phyloP scores from a whole-genome alignment of 1,140 invertebrate genomes.

The Brachionus plicatilis region DNA sequence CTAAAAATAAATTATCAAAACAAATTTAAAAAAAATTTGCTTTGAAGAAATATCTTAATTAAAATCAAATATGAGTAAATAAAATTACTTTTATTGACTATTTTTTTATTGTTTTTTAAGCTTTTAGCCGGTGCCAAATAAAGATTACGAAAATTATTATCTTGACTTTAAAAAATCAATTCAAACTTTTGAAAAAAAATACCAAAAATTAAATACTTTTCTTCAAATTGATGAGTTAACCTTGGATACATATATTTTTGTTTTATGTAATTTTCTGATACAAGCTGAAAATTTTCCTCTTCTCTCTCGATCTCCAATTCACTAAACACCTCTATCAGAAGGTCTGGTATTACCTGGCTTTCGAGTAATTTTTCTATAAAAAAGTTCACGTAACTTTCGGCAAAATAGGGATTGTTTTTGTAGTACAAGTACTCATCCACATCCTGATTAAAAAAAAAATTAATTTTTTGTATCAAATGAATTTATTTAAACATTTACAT shows the following conservation, averaged over 20 bases:
- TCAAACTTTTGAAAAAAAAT: background rate
- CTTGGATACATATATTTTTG: background rate
- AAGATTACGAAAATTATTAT: background rate
- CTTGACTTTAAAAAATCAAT: background rate
- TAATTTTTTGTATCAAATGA: background rate
- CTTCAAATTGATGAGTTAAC: background rate
- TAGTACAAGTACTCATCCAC: slow-evolving; percentile 25
- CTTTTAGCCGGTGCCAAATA: background rate
- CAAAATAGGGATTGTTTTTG: slow-evolving; percentile 12
- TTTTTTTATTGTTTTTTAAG: background rate
- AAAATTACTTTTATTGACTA: background rate
- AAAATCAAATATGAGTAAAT: background rate
- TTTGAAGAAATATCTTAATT: background rate
- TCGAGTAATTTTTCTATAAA: slow-evolving; percentile 20
- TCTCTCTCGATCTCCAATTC: background rate
- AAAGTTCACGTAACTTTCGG: background rate
- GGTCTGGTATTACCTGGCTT: slow-evolving; percentile 7
- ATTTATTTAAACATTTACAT: slow-evolving; percentile 12
- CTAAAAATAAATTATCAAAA: background rate
- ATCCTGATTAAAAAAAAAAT: background rate
- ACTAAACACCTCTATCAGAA: slow-evolving; percentile 9
- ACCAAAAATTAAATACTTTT: background rate
- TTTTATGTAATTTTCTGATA: background rate
- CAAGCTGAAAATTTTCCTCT: background rate
- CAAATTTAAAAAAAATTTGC: background rate